Evolutionary conservation across 2,888 invertebrate genomes (phyloP), one percentile per base, ranked within the genome.

Genomic region (Pycnomerus fuliginosus): DNA sequence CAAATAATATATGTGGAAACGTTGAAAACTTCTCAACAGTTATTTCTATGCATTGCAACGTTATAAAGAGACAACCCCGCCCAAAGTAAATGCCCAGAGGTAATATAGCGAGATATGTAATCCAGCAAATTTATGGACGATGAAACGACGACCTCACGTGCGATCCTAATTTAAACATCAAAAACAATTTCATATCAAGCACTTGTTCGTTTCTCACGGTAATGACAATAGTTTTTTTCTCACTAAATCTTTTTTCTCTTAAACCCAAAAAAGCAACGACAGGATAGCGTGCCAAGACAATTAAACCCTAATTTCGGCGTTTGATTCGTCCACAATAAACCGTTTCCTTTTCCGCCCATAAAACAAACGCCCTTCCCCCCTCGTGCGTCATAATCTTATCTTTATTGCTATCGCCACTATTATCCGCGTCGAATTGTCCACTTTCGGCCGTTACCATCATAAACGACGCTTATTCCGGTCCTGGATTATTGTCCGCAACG

Each of bases 101-200:
- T 25, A 39, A 39, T 39, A 32, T 39, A 24, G 39, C 32, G 39
- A 39, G 39, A 39, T 39, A 25, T 39, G 39, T 39, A 39, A 39
- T 39, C 39, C 39, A 5, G 17, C 23, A 39, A 44, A 44, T 44
- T 44, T 44, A 44, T 44, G 44, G 44, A 37, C n/a, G n/a, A n/a
- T n/a, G n/a, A n/a, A n/a, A n/a, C n/a, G n/a, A n/a, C n/a, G n/a
- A n/a, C n/a, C n/a, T n/a, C n/a, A n/a, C n/a, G n/a, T n/a, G n/a
- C n/a, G n/a, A n/a, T n/a, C n/a, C n/a, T n/a, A n/a, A n/a, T n/a
- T n/a, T n/a, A n/a, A n/a, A n/a, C n/a, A n/a, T n/a, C n/a, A n/a
- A n/a, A n/a, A n/a, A n/a, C n/a, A n/a, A n/a, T n/a, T n/a, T n/a
- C n/a, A n/a, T n/a, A n/a, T n/a, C n/a, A n/a, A n/a, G n/a, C n/a